Conservation (phyloP, 2,888 invertebrate species). For the Polylopha cassiicola region DNA sequence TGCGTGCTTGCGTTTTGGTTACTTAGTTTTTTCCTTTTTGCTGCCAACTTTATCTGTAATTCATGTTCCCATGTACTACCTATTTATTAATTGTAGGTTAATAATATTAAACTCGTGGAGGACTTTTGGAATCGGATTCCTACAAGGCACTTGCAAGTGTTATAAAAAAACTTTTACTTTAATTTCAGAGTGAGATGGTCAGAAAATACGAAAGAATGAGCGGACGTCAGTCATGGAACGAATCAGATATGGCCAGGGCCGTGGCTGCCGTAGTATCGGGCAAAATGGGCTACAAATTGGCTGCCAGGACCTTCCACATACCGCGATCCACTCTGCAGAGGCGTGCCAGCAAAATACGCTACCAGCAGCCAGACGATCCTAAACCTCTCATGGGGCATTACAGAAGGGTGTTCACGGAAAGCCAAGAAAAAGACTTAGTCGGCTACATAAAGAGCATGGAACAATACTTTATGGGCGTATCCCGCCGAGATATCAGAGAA, state of each 20-base stretch:
- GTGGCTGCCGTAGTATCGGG: conserved; percentile 72
- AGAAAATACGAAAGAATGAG: conserved; percentile 74
- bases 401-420: conserved; percentile 68
- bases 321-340: conserved; percentile 69
- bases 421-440: conserved; percentile 67
- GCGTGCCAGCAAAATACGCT: conserved; percentile 68
- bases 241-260: conserved; percentile 71
- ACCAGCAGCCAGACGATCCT: conserved; percentile 62
- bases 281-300: conserved; percentile 72
- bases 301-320: conserved; percentile 69
- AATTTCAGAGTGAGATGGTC: conserved; percentile 67
- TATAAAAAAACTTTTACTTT: conserved; percentile 14
- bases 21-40: no score
- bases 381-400: conserved; percentile 72
- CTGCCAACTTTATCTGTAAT: no score
- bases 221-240: conserved; percentile 72
- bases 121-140: no score
- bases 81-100: no score
- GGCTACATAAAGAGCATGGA: conserved; percentile 74
- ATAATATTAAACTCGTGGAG: no score
- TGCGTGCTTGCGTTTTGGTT: no score
- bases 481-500: conserved; percentile 65
- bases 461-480: conserved; percentile 69
- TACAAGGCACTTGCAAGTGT: conserved; percentile 1
- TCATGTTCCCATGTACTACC: no score